Evolutionary conservation across 2,113 vertebrate genomes (phyloP).

Genomic region (Chelonoidis abingdonii): DNA sequence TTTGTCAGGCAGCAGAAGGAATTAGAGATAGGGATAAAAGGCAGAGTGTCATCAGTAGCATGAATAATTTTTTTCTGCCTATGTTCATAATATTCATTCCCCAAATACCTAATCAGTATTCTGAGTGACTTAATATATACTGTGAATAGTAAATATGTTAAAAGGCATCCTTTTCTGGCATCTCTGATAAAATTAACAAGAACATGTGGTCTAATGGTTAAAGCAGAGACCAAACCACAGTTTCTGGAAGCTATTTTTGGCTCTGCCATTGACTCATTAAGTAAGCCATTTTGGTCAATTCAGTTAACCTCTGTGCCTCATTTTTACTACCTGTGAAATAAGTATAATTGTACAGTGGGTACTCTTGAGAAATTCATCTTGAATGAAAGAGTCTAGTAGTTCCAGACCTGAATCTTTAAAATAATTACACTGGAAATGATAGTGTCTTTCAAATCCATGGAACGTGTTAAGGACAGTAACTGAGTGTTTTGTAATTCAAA

Average conservation of each 20-base stretch:
- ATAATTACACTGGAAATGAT: fast-evolving
- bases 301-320: neutral
- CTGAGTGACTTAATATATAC: neutral
- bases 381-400: neutral
- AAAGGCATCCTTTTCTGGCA: neutral
- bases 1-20: constrained; percentile 43
- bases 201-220: neutral
- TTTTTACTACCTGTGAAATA: neutral
- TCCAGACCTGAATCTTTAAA: neutral
- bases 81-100: neutral
- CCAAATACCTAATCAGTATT: neutral
- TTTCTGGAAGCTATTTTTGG: neutral
- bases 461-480: neutral
- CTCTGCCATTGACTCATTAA: neutral
- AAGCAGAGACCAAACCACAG: neutral
- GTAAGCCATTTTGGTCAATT: fast-evolving
- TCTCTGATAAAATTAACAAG: neutral
- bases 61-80: constrained; percentile 23
- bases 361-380: neutral
- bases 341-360: neutral
- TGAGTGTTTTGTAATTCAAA: neutral
- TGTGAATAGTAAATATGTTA: constrained; percentile 11
- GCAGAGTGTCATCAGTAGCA: neutral
- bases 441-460: neutral
- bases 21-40: constrained; percentile 24